Evolutionary conservation across 1,140 invertebrate genomes (phyloP), one percentile per base, ranked within the genome.

Genomic region (Pseudoatta argentina): DNA sequence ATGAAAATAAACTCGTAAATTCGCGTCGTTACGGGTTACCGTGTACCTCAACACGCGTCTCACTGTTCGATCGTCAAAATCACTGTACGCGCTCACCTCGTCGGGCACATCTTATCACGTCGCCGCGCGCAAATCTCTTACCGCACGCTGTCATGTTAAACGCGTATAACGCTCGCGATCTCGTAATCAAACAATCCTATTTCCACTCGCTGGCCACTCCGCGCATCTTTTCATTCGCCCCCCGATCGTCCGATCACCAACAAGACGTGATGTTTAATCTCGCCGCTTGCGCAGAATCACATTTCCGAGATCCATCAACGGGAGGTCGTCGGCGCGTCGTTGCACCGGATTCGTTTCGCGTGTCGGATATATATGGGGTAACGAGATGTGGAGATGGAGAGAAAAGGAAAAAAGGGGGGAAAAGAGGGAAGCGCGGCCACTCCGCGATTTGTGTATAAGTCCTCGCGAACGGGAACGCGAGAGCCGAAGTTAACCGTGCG

Each of bases 401-500:
- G 39, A 27, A 48, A 18, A 16, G 18, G 24, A 34, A 63, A 34
- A 63, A 30, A 27, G 6, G 3, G 16, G 4, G 55, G 4, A 14
- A 18, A 5, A 24, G n/a, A 53, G 63, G 61, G 44, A n/a, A n/a
- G 30, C 10, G 34, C 48, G 21, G 30, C 8, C 24, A 24, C 24
- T 24, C 24, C 27, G 61, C 18, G 30, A 30, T 34, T 53, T 79
- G 48, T 69, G 48, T 59, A 30, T 2, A n/a, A 44, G 16, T 14
- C n/a, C 44, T 82, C 51, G 78, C 69, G 21, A 72, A 82, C 67
- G 53, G 16, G 78, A 59, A 27, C 67, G 53, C 78, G 64, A 44
- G 67, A 81, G 78, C 79, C 79, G 79, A 82, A 82, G 79, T 82
- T 82, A 72, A 82, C 79, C 53, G 79, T 73, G 51, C 78, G 78